Conservation (phyloP, 2,888 invertebrate species). For the Hymenopus coronatus region DNA sequence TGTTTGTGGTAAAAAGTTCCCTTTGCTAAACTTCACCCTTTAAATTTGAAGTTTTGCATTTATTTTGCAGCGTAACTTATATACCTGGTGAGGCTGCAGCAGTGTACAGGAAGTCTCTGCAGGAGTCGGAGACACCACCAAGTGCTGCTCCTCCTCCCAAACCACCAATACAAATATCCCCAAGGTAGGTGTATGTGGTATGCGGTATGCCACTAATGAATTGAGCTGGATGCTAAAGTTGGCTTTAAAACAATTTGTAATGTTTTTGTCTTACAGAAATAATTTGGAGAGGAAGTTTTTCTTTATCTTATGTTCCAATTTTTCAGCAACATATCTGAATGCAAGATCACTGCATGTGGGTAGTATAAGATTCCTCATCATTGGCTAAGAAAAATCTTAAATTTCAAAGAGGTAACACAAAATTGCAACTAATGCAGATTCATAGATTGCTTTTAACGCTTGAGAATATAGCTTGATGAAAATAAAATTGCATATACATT, state of each 20-base stretch:
- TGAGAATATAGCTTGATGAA: background rate
- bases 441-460: background rate
- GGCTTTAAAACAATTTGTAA: background rate
- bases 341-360: background rate
- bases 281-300: background rate
- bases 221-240: background rate
- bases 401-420: background rate
- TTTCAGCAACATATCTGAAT: background rate
- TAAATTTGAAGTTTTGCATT: too few relatives aligned
- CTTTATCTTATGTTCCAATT: background rate
- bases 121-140: constrained; percentile 37
- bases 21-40: too few relatives aligned
- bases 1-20: too few relatives aligned
- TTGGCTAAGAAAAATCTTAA: background rate
- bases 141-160: constrained; percentile 26
- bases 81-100: constrained; percentile 55
- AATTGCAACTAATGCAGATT: background rate
- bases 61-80: constrained; percentile 52
- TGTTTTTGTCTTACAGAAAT: background rate
- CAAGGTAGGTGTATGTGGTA: constrained; percentile 36
- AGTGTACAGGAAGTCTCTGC: constrained; percentile 47
- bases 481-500: background rate
- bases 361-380: background rate
- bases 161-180: constrained; percentile 37
- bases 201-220: background rate